Conservation (phyloP, 2,888 invertebrate species). For the Sphaerophoria rueppellii region DNA sequence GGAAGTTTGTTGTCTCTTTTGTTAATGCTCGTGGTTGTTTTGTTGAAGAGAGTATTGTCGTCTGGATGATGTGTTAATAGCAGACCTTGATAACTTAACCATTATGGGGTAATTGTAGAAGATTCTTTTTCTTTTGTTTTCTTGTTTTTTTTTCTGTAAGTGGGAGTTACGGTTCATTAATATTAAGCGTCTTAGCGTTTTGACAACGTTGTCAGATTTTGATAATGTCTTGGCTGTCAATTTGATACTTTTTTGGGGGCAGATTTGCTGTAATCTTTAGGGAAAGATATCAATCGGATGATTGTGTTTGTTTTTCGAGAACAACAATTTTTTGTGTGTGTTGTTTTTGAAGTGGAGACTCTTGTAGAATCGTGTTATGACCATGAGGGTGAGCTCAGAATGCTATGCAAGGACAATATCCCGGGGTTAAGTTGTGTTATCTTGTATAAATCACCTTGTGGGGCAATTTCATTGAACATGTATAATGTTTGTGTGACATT, state of each 20-base stretch:
- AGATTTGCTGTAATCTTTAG: neutral
- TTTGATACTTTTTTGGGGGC: slow-evolving; percentile 19
- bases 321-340: neutral
- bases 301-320: neutral
- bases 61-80: slow-evolving; percentile 23
- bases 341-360: too few species aligned
- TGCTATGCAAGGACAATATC: neutral
- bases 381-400: neutral
- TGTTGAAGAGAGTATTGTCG: slow-evolving; percentile 9
- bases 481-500: neutral
- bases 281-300: slow-evolving; percentile 1
- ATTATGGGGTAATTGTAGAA: slow-evolving; percentile 25
- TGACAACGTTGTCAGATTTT: slow-evolving; percentile 25
- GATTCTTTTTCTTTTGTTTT: neutral
- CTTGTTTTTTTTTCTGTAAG: neutral
- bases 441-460: neutral
- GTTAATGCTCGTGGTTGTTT: neutral
- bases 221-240: slow-evolving; percentile 20
- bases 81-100: slow-evolving; percentile 7
- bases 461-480: neutral
- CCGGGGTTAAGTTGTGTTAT: neutral
- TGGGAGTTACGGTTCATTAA: slow-evolving; percentile 13
- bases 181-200: slow-evolving; percentile 14
- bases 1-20: neutral
- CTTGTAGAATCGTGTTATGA: too few species aligned